Base-by-base conservation (phyloP, 2,113 vertebrate genomes). In the Labeo rohita region DNA sequence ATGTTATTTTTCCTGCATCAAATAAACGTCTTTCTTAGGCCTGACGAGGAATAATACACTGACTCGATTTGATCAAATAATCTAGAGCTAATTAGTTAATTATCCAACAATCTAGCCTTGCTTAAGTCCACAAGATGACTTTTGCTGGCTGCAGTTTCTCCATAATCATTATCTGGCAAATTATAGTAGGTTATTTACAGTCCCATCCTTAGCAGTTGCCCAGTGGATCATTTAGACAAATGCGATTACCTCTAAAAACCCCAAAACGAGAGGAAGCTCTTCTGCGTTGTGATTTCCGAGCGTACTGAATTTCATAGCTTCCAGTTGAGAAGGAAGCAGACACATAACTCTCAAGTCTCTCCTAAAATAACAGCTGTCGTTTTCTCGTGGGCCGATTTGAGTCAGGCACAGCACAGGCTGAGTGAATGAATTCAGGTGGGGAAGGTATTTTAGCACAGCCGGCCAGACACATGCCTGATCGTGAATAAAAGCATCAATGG, bases 161-260 rank as follows among this genome's bases (percentile, higher is more conserved):
- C 28, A 68, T 47, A 50, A 52, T 82, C 47, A 70, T 82, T 82
- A 68, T 21, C 18, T 82, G 63, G 16, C 47, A n/a, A 82, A 82
- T 82, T 36, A 50, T n/a, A 52, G 47, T 2, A 50, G 45, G 28
- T 80, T 80, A 80, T 47, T 65, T 80, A 80, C 78, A 82, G 68
- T 82, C 78, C 1, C 39, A 80, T 68, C 79, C 15, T 81, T 45
- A 36, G 18, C 47, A 50, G 16, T 70, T 65, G 80, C 63, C 80
- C 15, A 36, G 80, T 85, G 85, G 18, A 87, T 84, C 8, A 84
- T 87, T 84, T 73, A 76, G 72, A 87, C 70, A 85, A 77, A 54
- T 70, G 65, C 4, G 50, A 85, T 79, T 77, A 56, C 47, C 47
- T 34, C 45, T 68, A 45, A 85, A 83, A 54, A 5, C 50, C 8